phyloP scores from a whole-genome alignment of 2,113 vertebrate species.

The Daphoenositta chrysoptera region DNA sequence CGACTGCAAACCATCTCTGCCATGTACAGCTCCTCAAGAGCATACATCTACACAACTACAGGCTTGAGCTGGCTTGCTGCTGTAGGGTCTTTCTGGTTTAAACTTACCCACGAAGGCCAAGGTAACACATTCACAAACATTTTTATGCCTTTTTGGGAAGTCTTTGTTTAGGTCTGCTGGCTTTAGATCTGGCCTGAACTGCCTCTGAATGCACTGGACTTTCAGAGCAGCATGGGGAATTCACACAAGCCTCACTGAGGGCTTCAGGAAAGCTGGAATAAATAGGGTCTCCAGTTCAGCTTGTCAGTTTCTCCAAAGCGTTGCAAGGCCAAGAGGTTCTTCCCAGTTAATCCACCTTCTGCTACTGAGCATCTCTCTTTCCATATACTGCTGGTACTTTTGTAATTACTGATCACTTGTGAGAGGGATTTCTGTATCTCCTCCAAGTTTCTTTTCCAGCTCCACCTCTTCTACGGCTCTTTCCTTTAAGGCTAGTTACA shows the following conservation, averaged over 20 bases:
- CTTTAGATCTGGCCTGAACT: background rate
- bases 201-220: background rate
- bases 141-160: background rate
- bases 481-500: background rate
- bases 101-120: background rate
- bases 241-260: background rate
- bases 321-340: background rate
- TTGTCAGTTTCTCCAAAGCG: background rate
- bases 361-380: background rate
- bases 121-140: background rate
- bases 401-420: background rate
- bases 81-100: background rate
- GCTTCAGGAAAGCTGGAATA: background rate
- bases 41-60: background rate
- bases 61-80: background rate
- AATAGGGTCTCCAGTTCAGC: background rate
- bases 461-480: background rate
- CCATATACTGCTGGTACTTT: background rate
- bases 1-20: background rate
- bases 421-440: background rate
- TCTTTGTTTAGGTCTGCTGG: background rate
- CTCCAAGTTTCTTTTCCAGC: conserved; percentile 1
- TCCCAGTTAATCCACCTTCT: background rate
- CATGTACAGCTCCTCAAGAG: background rate
- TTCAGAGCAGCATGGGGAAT: background rate